A percentile compares a stretch with the other conserved stretches of the same genome.
Evolutionary conservation across 2,113 vertebrate species (phyloP).

Genomic region (Dipodomys spectabilis): DNA sequence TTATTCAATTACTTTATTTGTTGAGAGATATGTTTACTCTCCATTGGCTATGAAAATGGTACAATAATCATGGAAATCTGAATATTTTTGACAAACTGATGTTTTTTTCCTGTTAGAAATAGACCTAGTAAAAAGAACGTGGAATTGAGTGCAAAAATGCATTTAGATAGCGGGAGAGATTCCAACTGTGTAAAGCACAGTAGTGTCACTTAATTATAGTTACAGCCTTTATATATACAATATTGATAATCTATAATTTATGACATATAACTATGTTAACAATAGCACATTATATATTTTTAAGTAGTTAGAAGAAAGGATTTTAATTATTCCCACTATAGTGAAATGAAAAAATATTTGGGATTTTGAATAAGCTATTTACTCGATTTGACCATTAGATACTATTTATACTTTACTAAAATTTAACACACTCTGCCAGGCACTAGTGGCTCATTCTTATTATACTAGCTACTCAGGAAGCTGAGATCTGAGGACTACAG

Average conservation of each 20-base stretch:
- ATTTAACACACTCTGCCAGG: too few relatives aligned
- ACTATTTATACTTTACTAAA: neutral
- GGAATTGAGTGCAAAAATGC: neutral
- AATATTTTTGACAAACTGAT: neutral
- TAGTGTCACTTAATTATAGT: neutral
- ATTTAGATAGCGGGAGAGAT: neutral
- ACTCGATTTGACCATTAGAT: neutral
- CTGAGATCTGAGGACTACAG: too few relatives aligned
- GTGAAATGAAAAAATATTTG: neutral
- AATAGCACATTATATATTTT: neutral
- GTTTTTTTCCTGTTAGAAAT: neutral
- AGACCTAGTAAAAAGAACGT: neutral
- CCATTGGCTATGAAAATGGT: neutral
- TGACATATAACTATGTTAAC: too few relatives aligned
- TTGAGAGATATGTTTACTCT: neutral
- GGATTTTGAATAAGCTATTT: neutral
- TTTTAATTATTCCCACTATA: neutral
- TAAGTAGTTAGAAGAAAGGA: neutral
- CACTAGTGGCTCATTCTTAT: too few relatives aligned
- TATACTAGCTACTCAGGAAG: too few relatives aligned
- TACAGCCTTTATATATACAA: neutral
- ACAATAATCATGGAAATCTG: neutral
- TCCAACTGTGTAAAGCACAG: neutral
- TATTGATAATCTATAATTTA: too few relatives aligned
- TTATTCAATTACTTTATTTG: neutral